These are phyloP conservation scores for Actinia tenebrosa DNA, from an alignment of 64 coral and sea anemone genomes.

Conservation along the genomic window DNA sequence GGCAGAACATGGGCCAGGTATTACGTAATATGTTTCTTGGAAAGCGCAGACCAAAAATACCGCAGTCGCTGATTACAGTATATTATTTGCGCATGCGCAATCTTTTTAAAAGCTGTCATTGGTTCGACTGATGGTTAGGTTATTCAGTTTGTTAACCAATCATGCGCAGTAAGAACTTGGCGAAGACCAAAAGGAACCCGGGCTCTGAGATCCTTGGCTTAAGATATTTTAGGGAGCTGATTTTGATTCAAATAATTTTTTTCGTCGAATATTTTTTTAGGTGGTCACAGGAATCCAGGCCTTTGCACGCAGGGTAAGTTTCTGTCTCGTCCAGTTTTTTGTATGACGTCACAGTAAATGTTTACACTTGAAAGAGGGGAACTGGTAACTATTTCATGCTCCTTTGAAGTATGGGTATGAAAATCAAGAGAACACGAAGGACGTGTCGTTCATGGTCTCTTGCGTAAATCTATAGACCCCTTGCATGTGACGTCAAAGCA, in stretches of 20 bases:
- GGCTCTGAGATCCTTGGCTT: background rate
- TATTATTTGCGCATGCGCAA: background rate
- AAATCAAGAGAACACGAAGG: too few species aligned
- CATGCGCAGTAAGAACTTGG: background rate
- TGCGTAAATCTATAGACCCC: too few species aligned
- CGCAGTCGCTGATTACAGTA: background rate
- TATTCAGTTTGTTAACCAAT: background rate
- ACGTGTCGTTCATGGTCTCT: too few species aligned
- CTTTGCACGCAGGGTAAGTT: constrained; percentile 14
- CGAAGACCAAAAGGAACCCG: too few species aligned
- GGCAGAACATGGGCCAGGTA: constrained; percentile 28
- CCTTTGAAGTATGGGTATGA: too few species aligned
- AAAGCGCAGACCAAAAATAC: background rate
- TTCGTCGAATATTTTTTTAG: background rate
- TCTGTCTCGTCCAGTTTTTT: background rate
- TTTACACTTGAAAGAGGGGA: too few species aligned
- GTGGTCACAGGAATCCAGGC: constrained; percentile 19
- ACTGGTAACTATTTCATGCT: too few species aligned
- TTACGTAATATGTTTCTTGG: background rate
- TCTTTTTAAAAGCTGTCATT: too few species aligned
- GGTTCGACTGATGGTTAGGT: background rate
- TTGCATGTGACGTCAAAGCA: too few species aligned
- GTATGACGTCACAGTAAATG: too few species aligned
- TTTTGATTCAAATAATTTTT: background rate
- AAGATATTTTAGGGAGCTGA: background rate